A percentile compares a stretch with the other conserved stretches of the same genome.
Evolutionary conservation across 1,140 invertebrate genomes (phyloP).

Genomic region (Drosophila parabipectinata): DNA sequence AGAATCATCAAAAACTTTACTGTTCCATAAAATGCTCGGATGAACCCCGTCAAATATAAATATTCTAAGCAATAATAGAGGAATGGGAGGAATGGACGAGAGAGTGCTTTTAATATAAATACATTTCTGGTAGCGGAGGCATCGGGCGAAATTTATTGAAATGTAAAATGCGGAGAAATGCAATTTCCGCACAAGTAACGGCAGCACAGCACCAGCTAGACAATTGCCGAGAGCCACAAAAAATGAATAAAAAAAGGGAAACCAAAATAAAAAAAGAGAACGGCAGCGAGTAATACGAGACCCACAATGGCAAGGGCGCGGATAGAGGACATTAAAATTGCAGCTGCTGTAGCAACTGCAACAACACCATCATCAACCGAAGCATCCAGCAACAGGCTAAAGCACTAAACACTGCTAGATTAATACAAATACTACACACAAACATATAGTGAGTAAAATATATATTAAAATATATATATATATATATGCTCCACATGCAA

Average conservation of each 20-base stretch:
- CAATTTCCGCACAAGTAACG: slow-evolving; percentile 70
- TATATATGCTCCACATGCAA: slow-evolving; percentile 54
- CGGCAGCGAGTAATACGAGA: slow-evolving; percentile 5
- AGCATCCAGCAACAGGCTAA: slow-evolving; percentile 27
- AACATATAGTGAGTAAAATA: slow-evolving; percentile 14
- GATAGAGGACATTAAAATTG: slow-evolving; percentile 56
- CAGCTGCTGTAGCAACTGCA: slow-evolving; percentile 54
- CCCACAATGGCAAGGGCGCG: slow-evolving; percentile 23
- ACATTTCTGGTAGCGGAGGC: slow-evolving; percentile 43
- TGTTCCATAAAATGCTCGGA: slow-evolving; percentile 40
- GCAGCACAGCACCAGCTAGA: slow-evolving; percentile 35
- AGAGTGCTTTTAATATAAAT: slow-evolving; percentile 64
- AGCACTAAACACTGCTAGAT: slow-evolving; percentile 50
- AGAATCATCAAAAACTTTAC: slow-evolving; percentile 29
- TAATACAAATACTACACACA: slow-evolving; percentile 38
- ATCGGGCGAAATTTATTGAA: slow-evolving; percentile 70
- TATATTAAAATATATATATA: slow-evolving; percentile 9
- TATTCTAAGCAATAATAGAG: slow-evolving; percentile 20
- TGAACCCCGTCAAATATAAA: slow-evolving; percentile 49
- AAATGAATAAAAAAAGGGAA: slow-evolving; percentile 32
- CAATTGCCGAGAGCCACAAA: slow-evolving; percentile 50
- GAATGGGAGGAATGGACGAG: not conserved
- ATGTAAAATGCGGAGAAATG: slow-evolving; percentile 78
- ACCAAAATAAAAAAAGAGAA: slow-evolving; percentile 9
- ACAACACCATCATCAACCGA: slow-evolving; percentile 8